Base-by-base conservation (phyloP, 2,888 invertebrate genomes). In the Heterodera filipjevi region DNA sequence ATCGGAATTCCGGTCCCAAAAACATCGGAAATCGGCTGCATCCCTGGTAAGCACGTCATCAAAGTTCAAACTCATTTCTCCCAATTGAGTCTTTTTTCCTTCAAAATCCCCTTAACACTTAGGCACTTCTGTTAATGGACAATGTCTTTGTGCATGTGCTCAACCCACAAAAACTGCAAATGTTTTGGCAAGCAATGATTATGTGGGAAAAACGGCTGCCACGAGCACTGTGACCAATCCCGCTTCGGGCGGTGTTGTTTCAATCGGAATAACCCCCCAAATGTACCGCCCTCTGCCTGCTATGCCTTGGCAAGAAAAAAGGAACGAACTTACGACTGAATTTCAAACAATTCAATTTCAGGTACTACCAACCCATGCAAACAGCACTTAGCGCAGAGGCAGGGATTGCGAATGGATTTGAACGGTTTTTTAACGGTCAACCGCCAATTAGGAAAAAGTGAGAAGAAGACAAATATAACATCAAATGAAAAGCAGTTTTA, bases 141-240 rank as follows among this genome's bases (percentile, higher is more conserved):
- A 87, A 81, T 87, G 87, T 79, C 82, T 86, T 79, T 87, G 87
- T 80, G 80, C 87, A 30, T 87, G 87, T 44, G 35, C 66, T n/a
- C 82, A 79, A 33, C 59, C 44, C 30, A 10, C 72, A n/a, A 53
- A 49, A 53, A 49, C 64, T 1, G 35, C 49, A n/a, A 35, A 27
- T 33, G 66, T 66, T 19, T 44, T 66, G 27, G 64, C 72, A 0
- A 59, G 49, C 64, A 73, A 32, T 66, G 77, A 77, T n/a, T 77
- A 53, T 73, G 32, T 44, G 8, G 39, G 46, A 30, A 66, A 35
- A 39, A 35, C 70, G 49, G n/a, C 71, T n/a, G 27, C 53, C 22
- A 3, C 74, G 14, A 74, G 59, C 73, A 75, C 46, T 19, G 33
- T 8, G 33, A 30, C 8, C 10, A 30, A 49, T 27, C 71, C 32